A percentile compares a stretch with the other conserved stretches of the same genome.
Conservation (phyloP, 2,797 vertebrate genomes). For the Cossypha niveicapilla region DNA sequence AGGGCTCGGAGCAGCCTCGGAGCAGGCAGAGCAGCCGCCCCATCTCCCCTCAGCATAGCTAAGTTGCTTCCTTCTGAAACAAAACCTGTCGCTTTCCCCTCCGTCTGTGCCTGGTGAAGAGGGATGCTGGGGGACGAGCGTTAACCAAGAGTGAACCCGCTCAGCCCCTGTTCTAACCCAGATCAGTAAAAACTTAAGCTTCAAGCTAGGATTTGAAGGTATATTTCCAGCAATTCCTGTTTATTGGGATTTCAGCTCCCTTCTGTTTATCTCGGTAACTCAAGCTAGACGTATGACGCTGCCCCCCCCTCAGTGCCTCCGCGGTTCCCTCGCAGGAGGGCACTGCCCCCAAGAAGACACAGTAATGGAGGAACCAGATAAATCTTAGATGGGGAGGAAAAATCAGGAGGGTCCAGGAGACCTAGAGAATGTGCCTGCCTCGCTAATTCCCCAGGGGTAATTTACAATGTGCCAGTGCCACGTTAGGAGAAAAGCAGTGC, state of each 20-base stretch:
- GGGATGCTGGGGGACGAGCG: not conserved
- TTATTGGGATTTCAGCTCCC: not conserved
- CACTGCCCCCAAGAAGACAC: not conserved
- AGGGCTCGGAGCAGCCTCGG: not conserved
- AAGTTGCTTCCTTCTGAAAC: not conserved
- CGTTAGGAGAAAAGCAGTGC: fast-evolving
- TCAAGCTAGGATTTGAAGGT: not conserved
- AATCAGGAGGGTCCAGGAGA: not conserved
- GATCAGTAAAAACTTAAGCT: not conserved
- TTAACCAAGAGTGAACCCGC: fast-evolving
- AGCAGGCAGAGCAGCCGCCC: not conserved
- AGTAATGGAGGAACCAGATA: not conserved
- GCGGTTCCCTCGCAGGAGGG: no score
- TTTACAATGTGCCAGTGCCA: not conserved
- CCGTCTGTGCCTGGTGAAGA: fast-evolving
- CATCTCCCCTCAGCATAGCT: not conserved
- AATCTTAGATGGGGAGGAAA: not conserved
- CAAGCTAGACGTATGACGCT: fast-evolving
- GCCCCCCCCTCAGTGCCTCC: not conserved
- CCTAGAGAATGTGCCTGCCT: not conserved
- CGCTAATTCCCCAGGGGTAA: not conserved
- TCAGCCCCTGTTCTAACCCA: not conserved
- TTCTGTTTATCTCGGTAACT: not conserved
- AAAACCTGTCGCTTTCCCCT: not conserved
- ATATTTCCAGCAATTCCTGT: not conserved